Conservation (phyloP, 2,888 invertebrate genomes). For the Sarcophaga caerulescens region DNA sequence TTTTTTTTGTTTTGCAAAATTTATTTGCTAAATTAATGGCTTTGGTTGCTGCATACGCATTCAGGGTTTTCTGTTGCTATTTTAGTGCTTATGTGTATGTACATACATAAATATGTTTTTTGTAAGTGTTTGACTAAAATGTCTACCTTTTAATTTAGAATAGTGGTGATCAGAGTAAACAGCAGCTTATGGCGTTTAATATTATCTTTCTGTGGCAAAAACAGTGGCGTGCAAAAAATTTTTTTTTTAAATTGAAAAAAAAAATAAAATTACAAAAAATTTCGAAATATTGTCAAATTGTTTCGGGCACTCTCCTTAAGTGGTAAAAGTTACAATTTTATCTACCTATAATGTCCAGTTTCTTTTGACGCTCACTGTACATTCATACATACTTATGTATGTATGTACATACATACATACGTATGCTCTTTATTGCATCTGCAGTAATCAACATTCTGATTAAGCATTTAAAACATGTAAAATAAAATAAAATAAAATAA, state of each 20-base stretch:
- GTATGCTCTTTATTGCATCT: conserved; percentile 53
- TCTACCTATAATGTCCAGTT: too few relatives aligned
- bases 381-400: too few relatives aligned
- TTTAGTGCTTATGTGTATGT: conserved; percentile 4
- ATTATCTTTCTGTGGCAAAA: background rate
- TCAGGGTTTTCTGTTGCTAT: background rate
- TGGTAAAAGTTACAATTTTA: too few relatives aligned
- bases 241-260: too few relatives aligned
- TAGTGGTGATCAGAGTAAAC: conserved; percentile 47
- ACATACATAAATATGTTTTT: background rate
- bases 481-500: conserved; percentile 19
- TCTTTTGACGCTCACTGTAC: too few relatives aligned
- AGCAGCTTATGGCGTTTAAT: conserved; percentile 30
- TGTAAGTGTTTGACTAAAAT: background rate
- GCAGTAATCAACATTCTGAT: conserved; percentile 64
- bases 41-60: conserved; percentile 18
- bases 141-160: conserved; percentile 62
- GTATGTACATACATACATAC: background rate
- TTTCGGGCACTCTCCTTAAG: too few relatives aligned
- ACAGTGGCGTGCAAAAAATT: conserved; percentile 25
- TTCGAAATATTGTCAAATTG: too few relatives aligned
- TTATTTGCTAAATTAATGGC: conserved; percentile 60
- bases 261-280: too few relatives aligned
- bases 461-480: conserved; percentile 52
- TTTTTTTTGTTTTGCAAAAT: conserved; percentile 33